These are phyloP conservation scores for Cariama cristata DNA, from an alignment of 2,113 vertebrate genomes.

Conservation along the genomic window DNA sequence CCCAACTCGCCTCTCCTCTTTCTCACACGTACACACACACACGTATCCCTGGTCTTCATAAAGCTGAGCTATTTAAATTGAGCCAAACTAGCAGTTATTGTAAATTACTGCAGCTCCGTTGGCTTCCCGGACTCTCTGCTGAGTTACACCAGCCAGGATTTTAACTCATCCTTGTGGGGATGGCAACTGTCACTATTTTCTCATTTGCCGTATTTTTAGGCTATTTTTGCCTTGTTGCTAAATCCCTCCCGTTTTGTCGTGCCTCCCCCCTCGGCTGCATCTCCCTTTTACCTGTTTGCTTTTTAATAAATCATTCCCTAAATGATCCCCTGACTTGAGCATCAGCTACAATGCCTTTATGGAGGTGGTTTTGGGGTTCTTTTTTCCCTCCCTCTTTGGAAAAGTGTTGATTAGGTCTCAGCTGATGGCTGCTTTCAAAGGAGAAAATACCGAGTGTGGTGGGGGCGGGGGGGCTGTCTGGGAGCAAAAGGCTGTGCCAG, in stretches of 20 bases:
- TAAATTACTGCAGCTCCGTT: slow-evolving; percentile 50
- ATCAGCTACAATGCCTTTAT: background rate
- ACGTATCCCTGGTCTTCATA: background rate
- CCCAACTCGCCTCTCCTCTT: slow-evolving; percentile 8
- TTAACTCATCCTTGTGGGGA: slow-evolving; percentile 44
- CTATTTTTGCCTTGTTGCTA: slow-evolving; percentile 22
- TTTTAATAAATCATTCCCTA: background rate
- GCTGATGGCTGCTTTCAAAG: background rate
- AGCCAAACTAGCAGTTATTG: slow-evolving; percentile 56
- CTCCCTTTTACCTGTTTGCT: background rate
- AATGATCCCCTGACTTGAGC: background rate
- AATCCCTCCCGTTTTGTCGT: background rate
- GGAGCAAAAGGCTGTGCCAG: background rate
- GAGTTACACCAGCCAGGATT: slow-evolving; percentile 17
- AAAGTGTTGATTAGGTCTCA: slow-evolving; percentile 3
- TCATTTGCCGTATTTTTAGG: slow-evolving; percentile 3
- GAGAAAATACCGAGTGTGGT: background rate
- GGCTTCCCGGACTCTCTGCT: background rate
- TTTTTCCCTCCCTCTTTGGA: background rate
- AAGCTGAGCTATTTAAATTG: slow-evolving; percentile 33
- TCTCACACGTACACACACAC: background rate
- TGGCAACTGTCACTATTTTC: slow-evolving; percentile 16
- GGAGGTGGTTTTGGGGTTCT: background rate
- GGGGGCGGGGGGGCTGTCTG: background rate
- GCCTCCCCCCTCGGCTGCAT: background rate